Evolutionary conservation across 2,888 invertebrate species (phyloP).

Genomic region (Melipona beecheii): DNA sequence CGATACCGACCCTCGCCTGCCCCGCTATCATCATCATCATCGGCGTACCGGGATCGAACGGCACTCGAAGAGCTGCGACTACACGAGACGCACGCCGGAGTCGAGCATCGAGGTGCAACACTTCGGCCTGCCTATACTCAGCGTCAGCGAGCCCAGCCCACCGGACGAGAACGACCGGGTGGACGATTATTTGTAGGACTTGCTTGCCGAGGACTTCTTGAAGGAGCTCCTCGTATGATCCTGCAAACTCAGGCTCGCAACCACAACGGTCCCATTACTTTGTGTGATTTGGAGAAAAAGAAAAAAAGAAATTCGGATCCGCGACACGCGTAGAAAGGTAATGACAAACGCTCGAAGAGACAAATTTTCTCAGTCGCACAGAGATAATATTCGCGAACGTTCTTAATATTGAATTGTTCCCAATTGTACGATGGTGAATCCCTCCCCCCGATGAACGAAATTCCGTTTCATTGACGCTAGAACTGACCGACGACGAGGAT

Average conservation of each 20-base stretch:
- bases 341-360: neutral
- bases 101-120: constrained; percentile 84
- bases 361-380: neutral
- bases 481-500: no score
- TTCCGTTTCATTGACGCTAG: neutral
- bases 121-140: constrained; percentile 91
- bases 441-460: neutral
- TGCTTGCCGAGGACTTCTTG: constrained; percentile 82
- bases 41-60: constrained; percentile 85
- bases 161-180: constrained; percentile 88
- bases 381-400: neutral
- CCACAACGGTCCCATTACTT: neutral
- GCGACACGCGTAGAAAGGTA: neutral
- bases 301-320: neutral
- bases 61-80: constrained; percentile 85
- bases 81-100: constrained; percentile 73
- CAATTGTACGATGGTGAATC: neutral
- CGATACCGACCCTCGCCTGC: constrained; percentile 73
- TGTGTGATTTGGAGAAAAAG: neutral
- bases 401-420: neutral
- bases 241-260: neutral
- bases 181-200: constrained; percentile 87
- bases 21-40: constrained; percentile 80
- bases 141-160: constrained; percentile 92
- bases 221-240: constrained; percentile 82